Percentiles rank a stretch among this genome's conserved stretches.
Conservation (phyloP, 37 sponge, comb jelly and placozoan genomes). For the Bolinopsis microptera region DNA sequence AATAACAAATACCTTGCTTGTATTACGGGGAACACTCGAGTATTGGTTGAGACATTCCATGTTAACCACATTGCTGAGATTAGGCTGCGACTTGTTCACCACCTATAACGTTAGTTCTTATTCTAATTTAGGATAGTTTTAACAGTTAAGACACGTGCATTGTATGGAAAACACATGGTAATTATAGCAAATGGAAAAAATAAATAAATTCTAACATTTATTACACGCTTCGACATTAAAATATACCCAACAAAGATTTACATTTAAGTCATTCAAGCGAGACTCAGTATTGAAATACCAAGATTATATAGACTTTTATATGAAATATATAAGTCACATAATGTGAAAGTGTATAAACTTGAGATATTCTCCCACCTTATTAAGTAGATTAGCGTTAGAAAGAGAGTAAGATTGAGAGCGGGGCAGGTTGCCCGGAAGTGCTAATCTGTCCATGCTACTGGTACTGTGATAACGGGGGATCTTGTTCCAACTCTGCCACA, state of each 20-base stretch:
- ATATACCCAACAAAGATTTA: no score
- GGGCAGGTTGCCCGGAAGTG: slow-evolving; percentile 14
- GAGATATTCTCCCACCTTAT: slow-evolving; percentile 55
- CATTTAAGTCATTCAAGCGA: no score
- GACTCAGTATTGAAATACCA: no score
- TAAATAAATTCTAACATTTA: no score
- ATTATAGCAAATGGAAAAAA: no score
- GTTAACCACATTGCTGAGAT: slow-evolving; percentile 47
- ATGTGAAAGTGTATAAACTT: no score
- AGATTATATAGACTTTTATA: no score
- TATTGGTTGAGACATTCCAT: slow-evolving; percentile 43
- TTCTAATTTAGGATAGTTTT: no score
- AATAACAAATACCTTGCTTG: slow-evolving; percentile 17
- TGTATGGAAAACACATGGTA: no score
- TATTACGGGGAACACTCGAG: slow-evolving; percentile 49
- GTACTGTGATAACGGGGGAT: slow-evolving; percentile 59
- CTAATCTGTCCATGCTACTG: slow-evolving; percentile 51
- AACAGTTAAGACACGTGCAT: no score
- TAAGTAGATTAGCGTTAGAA: slow-evolving; percentile 37
- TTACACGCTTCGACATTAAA: no score
- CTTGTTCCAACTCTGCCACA: slow-evolving; percentile 57
- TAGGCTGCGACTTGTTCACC: slow-evolving; percentile 59
- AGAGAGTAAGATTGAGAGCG: slow-evolving; percentile 45
- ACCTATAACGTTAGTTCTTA: background rate
- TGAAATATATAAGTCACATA: no score